These are phyloP conservation scores for Podarcis cretensis DNA, from an alignment of 2,113 vertebrate species.

Conservation along the genomic window DNA sequence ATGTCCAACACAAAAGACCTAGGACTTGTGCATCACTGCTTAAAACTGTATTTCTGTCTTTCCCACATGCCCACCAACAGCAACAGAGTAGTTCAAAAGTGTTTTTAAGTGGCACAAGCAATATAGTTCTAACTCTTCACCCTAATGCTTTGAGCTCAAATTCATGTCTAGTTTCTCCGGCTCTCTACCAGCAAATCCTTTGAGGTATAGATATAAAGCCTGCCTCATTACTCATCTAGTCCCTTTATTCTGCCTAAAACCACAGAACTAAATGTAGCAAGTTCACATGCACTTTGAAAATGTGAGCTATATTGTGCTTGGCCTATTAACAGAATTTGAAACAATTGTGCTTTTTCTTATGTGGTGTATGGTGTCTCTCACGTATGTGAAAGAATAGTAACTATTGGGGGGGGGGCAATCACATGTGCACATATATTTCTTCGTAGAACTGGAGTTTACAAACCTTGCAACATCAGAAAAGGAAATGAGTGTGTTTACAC, in stretches of 20 bases:
- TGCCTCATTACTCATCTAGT: background rate
- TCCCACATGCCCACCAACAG: background rate
- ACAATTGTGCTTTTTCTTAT: background rate
- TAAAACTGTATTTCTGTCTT: background rate
- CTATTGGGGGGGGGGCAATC: background rate
- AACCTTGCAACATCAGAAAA: background rate
- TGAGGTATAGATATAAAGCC: background rate
- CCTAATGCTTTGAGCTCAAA: background rate
- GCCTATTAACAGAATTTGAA: background rate
- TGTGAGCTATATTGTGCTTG: background rate
- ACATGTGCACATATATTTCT: background rate
- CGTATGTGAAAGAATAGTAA: background rate
- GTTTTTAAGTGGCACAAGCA: background rate
- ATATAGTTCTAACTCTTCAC: background rate
- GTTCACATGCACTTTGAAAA: background rate
- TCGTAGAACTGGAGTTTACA: background rate
- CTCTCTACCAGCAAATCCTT: slow-evolving; percentile 4
- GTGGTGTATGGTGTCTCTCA: background rate
- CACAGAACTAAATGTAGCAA: background rate
- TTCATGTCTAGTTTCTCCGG: background rate
- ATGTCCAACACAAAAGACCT: too few relatives aligned
- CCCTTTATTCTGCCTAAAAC: slow-evolving; percentile 20
- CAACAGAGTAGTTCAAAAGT: background rate
- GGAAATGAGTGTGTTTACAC: background rate
- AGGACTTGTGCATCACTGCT: background rate